phyloP scores from a whole-genome alignment of 2,797 vertebrate species.

The Ceyx erithaca region DNA sequence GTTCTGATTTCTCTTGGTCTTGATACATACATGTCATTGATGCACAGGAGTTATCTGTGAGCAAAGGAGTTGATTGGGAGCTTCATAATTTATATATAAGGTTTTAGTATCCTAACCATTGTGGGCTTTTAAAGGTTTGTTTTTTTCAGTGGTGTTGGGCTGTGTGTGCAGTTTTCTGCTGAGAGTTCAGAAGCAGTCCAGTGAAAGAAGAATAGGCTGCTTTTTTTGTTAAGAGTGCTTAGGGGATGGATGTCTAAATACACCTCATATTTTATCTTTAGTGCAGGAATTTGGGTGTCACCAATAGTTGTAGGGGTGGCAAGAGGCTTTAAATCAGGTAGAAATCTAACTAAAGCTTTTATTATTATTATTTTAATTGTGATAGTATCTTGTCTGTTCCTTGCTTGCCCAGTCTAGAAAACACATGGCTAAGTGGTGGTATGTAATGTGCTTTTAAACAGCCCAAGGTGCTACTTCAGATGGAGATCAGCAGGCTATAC shows the following conservation, averaged over 20 bases:
- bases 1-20: background rate
- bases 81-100: background rate
- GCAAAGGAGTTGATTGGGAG: background rate
- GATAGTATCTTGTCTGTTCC: background rate
- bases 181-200: background rate
- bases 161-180: background rate
- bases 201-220: background rate
- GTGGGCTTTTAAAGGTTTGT: background rate
- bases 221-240: background rate
- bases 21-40: constrained; percentile 63
- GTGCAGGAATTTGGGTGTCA: background rate
- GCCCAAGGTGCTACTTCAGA: too few relatives aligned
- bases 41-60: background rate
- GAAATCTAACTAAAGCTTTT: background rate
- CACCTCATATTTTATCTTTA: background rate
- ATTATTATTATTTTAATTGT: background rate
- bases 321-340: background rate
- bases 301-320: background rate
- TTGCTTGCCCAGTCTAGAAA: background rate
- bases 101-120: background rate
- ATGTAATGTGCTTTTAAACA: background rate
- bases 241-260: background rate
- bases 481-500: background rate
- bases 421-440: fast-evolving
- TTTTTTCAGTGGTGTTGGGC: background rate